Conservation (phyloP, 1,140 invertebrate genomes). For the Megalopta genalis region DNA sequence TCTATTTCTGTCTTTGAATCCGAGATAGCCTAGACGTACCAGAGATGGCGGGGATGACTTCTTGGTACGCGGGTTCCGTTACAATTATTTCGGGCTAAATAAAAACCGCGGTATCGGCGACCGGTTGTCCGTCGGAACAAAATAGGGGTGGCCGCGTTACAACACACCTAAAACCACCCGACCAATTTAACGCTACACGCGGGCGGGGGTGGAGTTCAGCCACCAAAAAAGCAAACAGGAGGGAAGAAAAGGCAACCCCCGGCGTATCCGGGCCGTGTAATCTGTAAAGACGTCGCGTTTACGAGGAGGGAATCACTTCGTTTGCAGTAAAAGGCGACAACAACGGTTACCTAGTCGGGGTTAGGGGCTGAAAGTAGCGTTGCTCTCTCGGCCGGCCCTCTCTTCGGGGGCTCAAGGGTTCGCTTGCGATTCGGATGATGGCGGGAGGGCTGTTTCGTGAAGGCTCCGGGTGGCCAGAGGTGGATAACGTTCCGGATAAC, state of each 20-base stretch:
- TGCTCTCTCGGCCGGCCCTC: constrained; percentile 12
- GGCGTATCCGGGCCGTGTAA: constrained; percentile 56
- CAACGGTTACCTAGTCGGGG: constrained; percentile 61
- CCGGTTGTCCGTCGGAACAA: not conserved
- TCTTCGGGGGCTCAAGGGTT: constrained; percentile 62
- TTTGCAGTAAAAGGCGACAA: constrained; percentile 80
- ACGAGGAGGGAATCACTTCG: constrained; percentile 80
- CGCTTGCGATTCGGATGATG: constrained; percentile 67
- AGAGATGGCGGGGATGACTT: too few species aligned
- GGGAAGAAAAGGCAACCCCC: constrained; percentile 18
- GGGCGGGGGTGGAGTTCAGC: not conserved
- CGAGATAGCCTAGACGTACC: too few species aligned
- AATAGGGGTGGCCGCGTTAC: not conserved
- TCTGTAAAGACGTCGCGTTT: constrained; percentile 76
- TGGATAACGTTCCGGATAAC: constrained; percentile 78
- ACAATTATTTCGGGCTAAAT: not conserved
- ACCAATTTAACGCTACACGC: constrained; percentile 7
- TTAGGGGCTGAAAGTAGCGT: constrained; percentile 39
- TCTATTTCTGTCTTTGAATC: too few species aligned
- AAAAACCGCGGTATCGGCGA: not conserved
- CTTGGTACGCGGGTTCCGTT: too few species aligned
- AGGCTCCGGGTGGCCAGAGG: constrained; percentile 56
- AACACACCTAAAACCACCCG: not conserved
- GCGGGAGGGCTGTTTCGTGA: constrained; percentile 59
- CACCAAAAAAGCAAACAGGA: constrained; percentile 15